Evolutionary conservation across 1,140 invertebrate genomes (phyloP).

Genomic region (Ostrea edulis): DNA sequence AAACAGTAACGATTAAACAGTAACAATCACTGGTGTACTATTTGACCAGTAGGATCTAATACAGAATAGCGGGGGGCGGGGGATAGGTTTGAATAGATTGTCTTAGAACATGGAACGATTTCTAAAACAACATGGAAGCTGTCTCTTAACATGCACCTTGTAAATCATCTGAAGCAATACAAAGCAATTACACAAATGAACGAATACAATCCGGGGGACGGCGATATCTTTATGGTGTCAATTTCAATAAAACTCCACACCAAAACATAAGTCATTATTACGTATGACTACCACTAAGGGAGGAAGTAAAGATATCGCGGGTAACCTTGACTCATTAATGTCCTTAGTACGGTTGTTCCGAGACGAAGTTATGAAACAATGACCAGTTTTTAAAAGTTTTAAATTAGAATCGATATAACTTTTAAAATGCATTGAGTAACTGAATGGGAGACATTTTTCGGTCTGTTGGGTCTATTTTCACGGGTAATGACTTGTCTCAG

Average conservation of each 20-base stretch:
- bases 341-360: neutral
- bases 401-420: constrained; percentile 10
- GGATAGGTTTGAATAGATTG: too few relatives aligned
- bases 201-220: neutral
- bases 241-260: neutral
- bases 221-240: neutral
- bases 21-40: too few relatives aligned
- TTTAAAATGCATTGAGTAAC: constrained; percentile 8
- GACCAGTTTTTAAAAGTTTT: neutral
- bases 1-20: too few relatives aligned
- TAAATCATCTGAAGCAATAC: neutral
- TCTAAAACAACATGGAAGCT: too few relatives aligned
- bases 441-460: neutral
- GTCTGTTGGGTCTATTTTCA: constrained; percentile 14
- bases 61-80: too few relatives aligned
- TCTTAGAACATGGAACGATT: too few relatives aligned
- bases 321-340: constrained; percentile 7
- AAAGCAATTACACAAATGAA: neutral
- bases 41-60: too few relatives aligned
- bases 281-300: neutral
- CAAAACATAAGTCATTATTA: neutral
- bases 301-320: neutral
- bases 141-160: too few relatives aligned
- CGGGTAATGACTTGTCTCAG: constrained; percentile 10
- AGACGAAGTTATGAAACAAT: neutral